phyloP scores from a whole-genome alignment of 2,113 vertebrate genomes.

The Hirundichthys speculiger region DNA sequence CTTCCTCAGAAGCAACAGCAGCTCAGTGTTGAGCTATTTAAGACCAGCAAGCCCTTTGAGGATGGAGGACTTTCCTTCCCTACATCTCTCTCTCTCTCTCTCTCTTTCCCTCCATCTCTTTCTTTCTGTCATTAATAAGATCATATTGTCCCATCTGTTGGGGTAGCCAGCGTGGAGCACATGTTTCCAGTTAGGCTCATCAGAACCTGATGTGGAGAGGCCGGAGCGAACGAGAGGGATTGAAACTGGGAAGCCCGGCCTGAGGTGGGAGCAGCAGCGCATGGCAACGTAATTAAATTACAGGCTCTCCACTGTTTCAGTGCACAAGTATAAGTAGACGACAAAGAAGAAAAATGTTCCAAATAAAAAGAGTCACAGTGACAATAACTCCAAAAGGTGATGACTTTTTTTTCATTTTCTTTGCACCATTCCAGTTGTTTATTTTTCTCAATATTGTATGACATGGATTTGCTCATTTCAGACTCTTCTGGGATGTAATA shows the following conservation, averaged over 20 bases:
- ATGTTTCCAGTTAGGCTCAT: slow-evolving; percentile 80
- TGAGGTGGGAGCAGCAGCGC: slow-evolving; percentile 37
- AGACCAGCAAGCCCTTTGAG: slow-evolving; percentile 65
- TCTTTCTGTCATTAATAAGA: slow-evolving; percentile 80
- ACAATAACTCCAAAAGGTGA: not conserved
- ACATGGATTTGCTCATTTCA: slow-evolving; percentile 26
- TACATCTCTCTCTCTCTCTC: slow-evolving; percentile 12
- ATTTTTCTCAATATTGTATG: slow-evolving; percentile 17
- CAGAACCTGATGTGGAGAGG: slow-evolving; percentile 75
- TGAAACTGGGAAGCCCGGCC: slow-evolving; percentile 45
- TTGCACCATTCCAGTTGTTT: too few species aligned
- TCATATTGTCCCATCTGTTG: slow-evolving; percentile 80
- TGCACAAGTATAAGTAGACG: slow-evolving; percentile 33
- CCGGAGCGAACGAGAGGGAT: slow-evolving; percentile 45
- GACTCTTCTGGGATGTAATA: slow-evolving; percentile 50
- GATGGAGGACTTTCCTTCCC: slow-evolving; percentile 59
- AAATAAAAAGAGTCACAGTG: not conserved
- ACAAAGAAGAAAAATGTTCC: slow-evolving; percentile 25
- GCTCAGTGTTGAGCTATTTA: slow-evolving; percentile 71
- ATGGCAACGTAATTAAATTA: slow-evolving; percentile 58
- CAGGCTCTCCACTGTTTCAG: slow-evolving; percentile 25
- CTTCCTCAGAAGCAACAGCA: slow-evolving; percentile 66
- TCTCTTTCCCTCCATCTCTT: slow-evolving; percentile 25
- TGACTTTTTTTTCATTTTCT: not conserved
- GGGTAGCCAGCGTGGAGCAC: slow-evolving; percentile 72